Evolutionary conservation across 2,888 invertebrate genomes (phyloP).

Genomic region (Alitta virens): DNA sequence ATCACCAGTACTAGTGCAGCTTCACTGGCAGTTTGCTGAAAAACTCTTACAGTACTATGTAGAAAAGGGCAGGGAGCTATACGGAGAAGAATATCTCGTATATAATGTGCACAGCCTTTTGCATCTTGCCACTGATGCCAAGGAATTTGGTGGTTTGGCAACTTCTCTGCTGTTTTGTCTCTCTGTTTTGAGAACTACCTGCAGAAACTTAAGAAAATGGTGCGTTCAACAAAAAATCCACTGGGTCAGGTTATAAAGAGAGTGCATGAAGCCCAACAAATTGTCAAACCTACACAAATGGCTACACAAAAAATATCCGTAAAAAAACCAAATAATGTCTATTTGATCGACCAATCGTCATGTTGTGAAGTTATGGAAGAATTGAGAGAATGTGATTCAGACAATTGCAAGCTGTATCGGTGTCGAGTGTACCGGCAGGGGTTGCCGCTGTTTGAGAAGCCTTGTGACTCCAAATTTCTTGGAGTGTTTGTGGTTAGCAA

Average conservation of each 20-base stretch:
- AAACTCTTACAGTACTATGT: conserved; percentile 21
- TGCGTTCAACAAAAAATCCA: conserved; percentile 12
- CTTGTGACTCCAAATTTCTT: no score
- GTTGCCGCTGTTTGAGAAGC: no score
- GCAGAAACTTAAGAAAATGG: conserved; percentile 16
- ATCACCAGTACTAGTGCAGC: conserved; percentile 3
- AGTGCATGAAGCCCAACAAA: conserved; percentile 1
- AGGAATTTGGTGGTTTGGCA: conserved; percentile 10
- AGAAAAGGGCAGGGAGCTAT: conserved; percentile 1
- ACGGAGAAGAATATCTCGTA: conserved; percentile 13
- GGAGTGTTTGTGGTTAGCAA: no score
- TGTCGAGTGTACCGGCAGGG: no score
- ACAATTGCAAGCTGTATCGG: no score
- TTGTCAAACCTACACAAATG: background rate
- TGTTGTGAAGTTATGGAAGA: no score
- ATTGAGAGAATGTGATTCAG: no score
- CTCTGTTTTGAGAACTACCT: conserved; percentile 24
- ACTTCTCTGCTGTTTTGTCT: conserved; percentile 17
- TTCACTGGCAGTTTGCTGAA: conserved; percentile 12
- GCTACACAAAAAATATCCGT: no score
- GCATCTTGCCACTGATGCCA: conserved; percentile 19
- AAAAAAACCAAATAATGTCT: no score
- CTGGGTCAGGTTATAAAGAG: conserved; percentile 18
- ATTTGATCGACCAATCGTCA: no score
- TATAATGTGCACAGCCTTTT: conserved; percentile 23